phyloP scores from a whole-genome alignment of 1,140 invertebrate species.

The Drosophila serrata region DNA sequence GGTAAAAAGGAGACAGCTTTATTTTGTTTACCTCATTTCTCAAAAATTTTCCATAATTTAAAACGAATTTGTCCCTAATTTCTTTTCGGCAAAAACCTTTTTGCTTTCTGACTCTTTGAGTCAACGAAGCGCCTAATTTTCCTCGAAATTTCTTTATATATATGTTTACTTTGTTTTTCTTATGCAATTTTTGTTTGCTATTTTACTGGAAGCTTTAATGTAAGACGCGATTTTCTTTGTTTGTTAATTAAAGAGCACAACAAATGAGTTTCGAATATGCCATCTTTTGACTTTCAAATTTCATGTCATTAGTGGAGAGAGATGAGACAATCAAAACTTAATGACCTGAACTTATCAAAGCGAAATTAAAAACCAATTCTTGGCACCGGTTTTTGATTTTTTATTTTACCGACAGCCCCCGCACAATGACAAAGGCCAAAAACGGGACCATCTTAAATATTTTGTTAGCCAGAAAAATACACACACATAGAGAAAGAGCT shows the following conservation, averaged over 20 bases:
- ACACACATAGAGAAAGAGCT: background rate
- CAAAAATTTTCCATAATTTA: background rate
- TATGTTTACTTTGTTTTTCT: constrained; percentile 41
- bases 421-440: constrained; percentile 14
- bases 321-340: constrained; percentile 41
- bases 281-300: constrained; percentile 42
- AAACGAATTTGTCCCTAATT: constrained; percentile 4
- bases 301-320: constrained; percentile 32
- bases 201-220: constrained; percentile 35
- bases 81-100: background rate
- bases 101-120: constrained; percentile 18
- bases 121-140: constrained; percentile 51
- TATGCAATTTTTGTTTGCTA: constrained; percentile 58
- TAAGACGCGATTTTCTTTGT: constrained; percentile 45
- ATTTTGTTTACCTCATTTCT: background rate
- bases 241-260: constrained; percentile 57
- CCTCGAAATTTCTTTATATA: background rate
- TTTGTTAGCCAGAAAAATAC: background rate
- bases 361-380: constrained; percentile 40
- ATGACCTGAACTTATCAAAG: constrained; percentile 20
- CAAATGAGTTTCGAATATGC: constrained; percentile 43
- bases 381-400: constrained; percentile 26
- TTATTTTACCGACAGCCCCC: constrained; percentile 13
- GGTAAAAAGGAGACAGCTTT: background rate
- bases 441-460: constrained; percentile 31